These are phyloP conservation scores for Halcyon malimbica DNA, from an alignment of 2,113 vertebrate genomes.

Conservation along the genomic window DNA sequence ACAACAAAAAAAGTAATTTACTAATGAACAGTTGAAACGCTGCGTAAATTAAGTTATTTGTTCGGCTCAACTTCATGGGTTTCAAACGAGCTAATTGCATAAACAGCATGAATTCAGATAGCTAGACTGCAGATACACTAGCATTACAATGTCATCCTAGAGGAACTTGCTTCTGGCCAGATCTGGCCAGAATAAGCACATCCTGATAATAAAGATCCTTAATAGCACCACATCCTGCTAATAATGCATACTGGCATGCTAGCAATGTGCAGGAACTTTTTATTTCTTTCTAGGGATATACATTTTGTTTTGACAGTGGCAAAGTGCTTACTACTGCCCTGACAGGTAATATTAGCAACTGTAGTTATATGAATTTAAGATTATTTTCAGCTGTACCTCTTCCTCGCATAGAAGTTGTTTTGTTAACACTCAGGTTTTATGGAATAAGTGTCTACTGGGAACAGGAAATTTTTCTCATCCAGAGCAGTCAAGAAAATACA, in stretches of 20 bases:
- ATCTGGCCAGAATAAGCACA: not conserved
- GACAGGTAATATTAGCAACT: not conserved
- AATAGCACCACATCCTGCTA: not conserved
- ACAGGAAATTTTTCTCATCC: not conserved
- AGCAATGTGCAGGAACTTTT: accelerated
- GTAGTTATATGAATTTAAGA: not conserved
- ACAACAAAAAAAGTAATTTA: not conserved
- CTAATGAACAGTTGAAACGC: not conserved
- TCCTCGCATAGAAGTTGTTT: not conserved
- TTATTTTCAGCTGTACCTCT: not conserved
- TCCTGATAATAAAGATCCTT: not conserved
- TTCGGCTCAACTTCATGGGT: not conserved
- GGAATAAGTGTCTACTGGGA: not conserved
- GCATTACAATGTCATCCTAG: not conserved
- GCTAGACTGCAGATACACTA: not conserved
- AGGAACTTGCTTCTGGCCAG: not conserved
- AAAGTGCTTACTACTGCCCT: not conserved
- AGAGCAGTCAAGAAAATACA: not conserved
- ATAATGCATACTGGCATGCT: not conserved
- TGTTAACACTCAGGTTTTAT: not conserved
- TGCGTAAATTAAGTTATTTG: not conserved
- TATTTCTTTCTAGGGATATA: not conserved
- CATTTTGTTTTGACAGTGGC: not conserved
- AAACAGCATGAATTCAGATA: not conserved
- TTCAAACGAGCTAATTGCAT: not conserved